These are phyloP conservation scores for Darevskia nairensis DNA, from an alignment of 2,797 vertebrate species.

Conservation along the genomic window DNA sequence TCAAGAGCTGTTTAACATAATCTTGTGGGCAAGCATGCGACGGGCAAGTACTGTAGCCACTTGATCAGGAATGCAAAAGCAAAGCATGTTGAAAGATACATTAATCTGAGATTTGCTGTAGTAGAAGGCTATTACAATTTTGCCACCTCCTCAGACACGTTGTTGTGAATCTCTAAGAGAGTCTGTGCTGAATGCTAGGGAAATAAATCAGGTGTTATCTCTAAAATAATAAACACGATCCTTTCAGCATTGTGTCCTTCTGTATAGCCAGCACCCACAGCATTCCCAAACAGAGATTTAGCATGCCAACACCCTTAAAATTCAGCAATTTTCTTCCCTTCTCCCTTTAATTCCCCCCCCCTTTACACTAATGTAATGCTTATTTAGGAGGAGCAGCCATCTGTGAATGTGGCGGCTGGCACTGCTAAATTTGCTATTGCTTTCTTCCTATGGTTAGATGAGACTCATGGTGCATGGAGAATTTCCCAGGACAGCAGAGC, in stretches of 20 bases:
- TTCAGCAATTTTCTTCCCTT: conserved; percentile 69
- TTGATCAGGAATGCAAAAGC: conserved; percentile 19
- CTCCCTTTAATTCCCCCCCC: conserved; percentile 51
- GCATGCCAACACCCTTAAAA: conserved; percentile 63
- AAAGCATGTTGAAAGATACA: conserved; percentile 18
- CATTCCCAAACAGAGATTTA: conserved; percentile 71
- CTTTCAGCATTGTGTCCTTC: conserved; percentile 64
- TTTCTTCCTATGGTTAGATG: conserved; percentile 66
- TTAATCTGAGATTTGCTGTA: conserved; percentile 11
- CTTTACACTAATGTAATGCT: conserved; percentile 79
- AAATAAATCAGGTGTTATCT: conserved; percentile 37
- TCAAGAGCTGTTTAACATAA: conserved; percentile 17
- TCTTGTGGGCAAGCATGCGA: conserved; percentile 5
- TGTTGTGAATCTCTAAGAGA: conserved; percentile 39
- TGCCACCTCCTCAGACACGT: conserved; percentile 7
- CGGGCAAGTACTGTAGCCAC: not conserved
- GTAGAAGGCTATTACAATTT: conserved; percentile 39
- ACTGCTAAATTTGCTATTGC: conserved; percentile 63
- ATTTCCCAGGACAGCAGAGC: conserved; percentile 65
- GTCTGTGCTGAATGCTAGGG: conserved; percentile 25
- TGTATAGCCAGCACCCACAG: conserved; percentile 56
- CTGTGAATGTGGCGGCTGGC: conserved; percentile 73
- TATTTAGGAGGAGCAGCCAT: conserved; percentile 79
- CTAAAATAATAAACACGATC: conserved; percentile 50
- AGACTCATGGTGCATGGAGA: conserved; percentile 61